phyloP scores from a whole-genome alignment of 1,140 invertebrate species.

The Trichogramma pretiosum region DNA sequence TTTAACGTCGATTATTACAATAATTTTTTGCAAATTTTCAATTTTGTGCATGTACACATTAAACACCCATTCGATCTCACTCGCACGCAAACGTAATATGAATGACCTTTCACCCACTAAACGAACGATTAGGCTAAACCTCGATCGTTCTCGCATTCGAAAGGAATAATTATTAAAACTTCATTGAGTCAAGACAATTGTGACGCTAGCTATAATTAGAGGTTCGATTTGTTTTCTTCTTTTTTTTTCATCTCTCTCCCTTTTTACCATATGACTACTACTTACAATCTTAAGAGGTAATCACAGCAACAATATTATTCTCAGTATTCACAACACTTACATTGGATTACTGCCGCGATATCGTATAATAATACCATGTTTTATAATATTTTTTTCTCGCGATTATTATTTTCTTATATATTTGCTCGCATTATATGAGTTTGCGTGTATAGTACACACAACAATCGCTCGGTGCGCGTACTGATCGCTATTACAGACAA shows the following conservation, averaged over 20 bases:
- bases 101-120: no score
- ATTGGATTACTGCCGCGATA: slow-evolving; percentile 45
- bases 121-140: no score
- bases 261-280: slow-evolving; percentile 42
- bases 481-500: slow-evolving; percentile 39
- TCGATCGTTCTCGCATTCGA: no score
- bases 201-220: no score
- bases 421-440: slow-evolving; percentile 35
- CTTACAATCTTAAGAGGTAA: slow-evolving; percentile 49
- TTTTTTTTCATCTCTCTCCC: no score
- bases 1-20: slow-evolving; percentile 12
- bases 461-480: no score
- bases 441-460: no score
- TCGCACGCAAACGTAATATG: no score
- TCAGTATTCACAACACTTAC: slow-evolving; percentile 49
- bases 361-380: no score
- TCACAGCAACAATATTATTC: slow-evolving; percentile 50
- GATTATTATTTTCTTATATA: slow-evolving; percentile 44
- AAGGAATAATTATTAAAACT: no score
- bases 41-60: background rate
- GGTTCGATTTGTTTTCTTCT: slow-evolving; percentile 20
- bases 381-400: slow-evolving; percentile 34
- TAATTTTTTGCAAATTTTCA: slow-evolving; percentile 7
- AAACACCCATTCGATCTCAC: no score
- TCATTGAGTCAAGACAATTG: slow-evolving; percentile 32